These are phyloP conservation scores for Brachyrhaphis roseni DNA, from an alignment of 2,797 vertebrate species.

Conservation along the genomic window DNA sequence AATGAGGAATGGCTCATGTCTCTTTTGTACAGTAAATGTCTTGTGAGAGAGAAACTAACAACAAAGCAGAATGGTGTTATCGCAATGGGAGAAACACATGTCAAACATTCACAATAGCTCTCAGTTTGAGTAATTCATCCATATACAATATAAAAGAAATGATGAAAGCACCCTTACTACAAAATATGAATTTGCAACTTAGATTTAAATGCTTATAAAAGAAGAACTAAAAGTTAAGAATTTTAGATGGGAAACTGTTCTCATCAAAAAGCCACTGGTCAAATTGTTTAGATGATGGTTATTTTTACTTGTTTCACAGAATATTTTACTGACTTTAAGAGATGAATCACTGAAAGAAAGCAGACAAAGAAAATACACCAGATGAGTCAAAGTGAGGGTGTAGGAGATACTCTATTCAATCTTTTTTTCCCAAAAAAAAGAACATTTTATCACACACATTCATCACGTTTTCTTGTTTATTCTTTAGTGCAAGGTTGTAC, in stretches of 20 bases:
- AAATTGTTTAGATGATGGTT: not conserved
- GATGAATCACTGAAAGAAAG: conserved; percentile 21
- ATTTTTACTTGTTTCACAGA: not conserved
- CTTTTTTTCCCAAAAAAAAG: not conserved
- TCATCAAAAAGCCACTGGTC: not conserved
- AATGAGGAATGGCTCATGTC: not conserved
- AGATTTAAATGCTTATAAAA: conserved; percentile 24
- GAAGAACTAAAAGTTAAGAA: conserved; percentile 5
- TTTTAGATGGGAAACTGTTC: not conserved
- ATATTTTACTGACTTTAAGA: conserved; percentile 33
- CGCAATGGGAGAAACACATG: conserved; percentile 12
- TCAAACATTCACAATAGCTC: conserved; percentile 17
- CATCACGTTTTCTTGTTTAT: conserved; percentile 6
- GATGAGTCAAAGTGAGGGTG: conserved; percentile 18
- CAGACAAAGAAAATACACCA: conserved; percentile 4
- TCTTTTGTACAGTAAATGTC: not conserved
- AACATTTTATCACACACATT: conserved; percentile 6
- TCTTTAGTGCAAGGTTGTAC: conserved; percentile 9
- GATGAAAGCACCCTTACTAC: conserved; percentile 37
- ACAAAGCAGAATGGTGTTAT: conserved; percentile 2
- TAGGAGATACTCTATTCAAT: not conserved
- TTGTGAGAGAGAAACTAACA: not conserved
- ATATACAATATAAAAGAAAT: conserved; percentile 36
- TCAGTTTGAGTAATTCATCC: conserved; percentile 25
- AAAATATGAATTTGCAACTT: conserved; percentile 21